Evolutionary conservation across 2,888 invertebrate species (phyloP).

Genomic region (Clitarchus hookeri): DNA sequence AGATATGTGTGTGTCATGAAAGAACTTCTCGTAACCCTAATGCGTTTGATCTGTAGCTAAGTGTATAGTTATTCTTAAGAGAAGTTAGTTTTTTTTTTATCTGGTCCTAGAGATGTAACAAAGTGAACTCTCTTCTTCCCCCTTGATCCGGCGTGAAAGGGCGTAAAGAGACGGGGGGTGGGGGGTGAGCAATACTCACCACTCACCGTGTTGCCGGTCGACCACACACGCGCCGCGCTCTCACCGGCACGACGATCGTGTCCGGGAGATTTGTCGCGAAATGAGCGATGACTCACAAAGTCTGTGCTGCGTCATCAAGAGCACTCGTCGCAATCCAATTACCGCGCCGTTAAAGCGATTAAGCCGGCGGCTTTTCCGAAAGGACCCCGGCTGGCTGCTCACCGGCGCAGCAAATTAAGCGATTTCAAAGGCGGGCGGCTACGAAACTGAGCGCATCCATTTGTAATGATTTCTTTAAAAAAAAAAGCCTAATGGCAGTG

Average conservation of each 20-base stretch:
- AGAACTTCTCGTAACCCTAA: too few species aligned
- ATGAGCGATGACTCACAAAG: slow-evolving; percentile 14
- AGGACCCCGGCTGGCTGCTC: neutral
- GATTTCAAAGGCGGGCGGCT: neutral
- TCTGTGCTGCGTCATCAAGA: neutral
- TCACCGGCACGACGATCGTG: neutral
- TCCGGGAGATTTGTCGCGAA: neutral
- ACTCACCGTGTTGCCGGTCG: neutral
- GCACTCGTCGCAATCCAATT: slow-evolving; percentile 1
- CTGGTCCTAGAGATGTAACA: too few species aligned
- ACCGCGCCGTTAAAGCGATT: neutral
- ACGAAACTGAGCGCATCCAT: neutral
- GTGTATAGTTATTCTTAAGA: too few species aligned
- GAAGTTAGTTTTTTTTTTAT: too few species aligned
- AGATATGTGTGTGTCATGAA: too few species aligned
- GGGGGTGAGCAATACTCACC: neutral
- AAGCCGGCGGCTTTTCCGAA: neutral
- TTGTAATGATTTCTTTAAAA: neutral
- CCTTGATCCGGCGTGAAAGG: neutral
- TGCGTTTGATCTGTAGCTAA: too few species aligned
- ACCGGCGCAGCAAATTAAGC: slow-evolving; percentile 6
- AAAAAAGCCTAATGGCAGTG: neutral
- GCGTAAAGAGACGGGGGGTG: neutral
- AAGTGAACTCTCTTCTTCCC: too few species aligned
- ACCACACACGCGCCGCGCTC: neutral